A percentile compares a stretch with the other conserved stretches of the same genome.
These are phyloP conservation scores for Hyposmocoma kahamanoa DNA, from an alignment of 1,140 invertebrate genomes.

Conservation along the genomic window DNA sequence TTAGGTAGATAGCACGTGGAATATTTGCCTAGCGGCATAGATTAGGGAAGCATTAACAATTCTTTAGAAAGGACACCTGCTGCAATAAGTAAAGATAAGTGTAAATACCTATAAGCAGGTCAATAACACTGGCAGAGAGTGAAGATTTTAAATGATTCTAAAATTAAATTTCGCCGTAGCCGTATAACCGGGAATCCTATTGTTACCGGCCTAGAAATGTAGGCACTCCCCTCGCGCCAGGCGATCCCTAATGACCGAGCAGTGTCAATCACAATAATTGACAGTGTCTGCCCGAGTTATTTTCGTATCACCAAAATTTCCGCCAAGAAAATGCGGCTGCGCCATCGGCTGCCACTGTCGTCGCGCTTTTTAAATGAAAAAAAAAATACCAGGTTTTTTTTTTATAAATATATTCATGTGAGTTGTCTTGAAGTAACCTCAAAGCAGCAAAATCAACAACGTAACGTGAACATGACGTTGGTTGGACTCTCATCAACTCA, in stretches of 20 bases:
- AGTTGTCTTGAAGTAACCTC: slow-evolving; percentile 70
- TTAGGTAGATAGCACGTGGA: too few relatives aligned
- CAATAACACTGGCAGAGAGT: neutral
- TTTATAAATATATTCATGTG: too few relatives aligned
- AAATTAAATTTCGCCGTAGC: neutral
- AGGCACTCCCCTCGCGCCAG: slow-evolving; percentile 15
- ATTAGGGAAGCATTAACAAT: neutral
- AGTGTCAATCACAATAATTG: slow-evolving; percentile 68
- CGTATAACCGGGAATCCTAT: neutral
- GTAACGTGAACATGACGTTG: slow-evolving; percentile 37
- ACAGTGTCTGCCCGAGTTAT: slow-evolving; percentile 51
- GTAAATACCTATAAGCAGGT: neutral
- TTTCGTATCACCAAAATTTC: slow-evolving; percentile 33
- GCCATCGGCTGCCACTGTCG: too few relatives aligned
- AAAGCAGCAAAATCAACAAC: slow-evolving; percentile 57
- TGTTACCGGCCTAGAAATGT: slow-evolving; percentile 19
- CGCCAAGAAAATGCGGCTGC: neutral
- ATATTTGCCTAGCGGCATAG: too few relatives aligned
- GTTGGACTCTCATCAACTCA: too few relatives aligned
- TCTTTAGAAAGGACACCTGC: neutral
- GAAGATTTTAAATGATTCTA: neutral
- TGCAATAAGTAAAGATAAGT: neutral
- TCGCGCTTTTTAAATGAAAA: too few relatives aligned
- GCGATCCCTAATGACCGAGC: slow-evolving; percentile 47
- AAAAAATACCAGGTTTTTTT: too few relatives aligned